Conservation (phyloP, 2,113 vertebrate genomes). For the Misgurnus mizolepis region DNA sequence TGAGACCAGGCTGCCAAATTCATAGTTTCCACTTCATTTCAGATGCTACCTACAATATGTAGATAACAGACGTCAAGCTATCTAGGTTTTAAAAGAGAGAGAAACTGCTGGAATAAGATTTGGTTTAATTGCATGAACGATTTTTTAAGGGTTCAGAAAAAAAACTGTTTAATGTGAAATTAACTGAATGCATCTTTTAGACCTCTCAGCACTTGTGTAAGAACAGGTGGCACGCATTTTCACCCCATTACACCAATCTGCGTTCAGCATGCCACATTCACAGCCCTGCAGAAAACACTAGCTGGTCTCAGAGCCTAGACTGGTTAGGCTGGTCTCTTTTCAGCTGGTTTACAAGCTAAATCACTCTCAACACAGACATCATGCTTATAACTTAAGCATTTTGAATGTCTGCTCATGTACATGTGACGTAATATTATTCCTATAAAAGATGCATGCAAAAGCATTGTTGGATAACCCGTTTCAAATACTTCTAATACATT, state of each 20-base stretch:
- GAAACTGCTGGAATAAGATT: not conserved
- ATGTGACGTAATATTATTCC: not conserved
- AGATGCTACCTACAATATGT: not conserved
- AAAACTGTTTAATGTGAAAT: not conserved
- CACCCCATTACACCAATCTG: not conserved
- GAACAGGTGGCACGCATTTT: not conserved
- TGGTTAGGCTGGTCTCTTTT: too few species aligned
- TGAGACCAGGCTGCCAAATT: too few species aligned
- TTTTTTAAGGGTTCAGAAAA: not conserved
- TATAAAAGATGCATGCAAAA: not conserved
- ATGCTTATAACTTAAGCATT: not conserved
- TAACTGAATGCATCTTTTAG: not conserved
- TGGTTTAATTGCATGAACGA: not conserved
- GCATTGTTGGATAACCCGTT: not conserved
- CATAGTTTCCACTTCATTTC: not conserved
- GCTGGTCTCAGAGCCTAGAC: too few species aligned
- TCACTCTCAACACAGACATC: not conserved
- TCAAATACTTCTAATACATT: slow-evolving; percentile 13
- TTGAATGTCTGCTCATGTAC: not conserved
- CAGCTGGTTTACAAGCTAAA: not conserved
- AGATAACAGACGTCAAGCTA: not conserved
- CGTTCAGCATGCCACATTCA: not conserved
- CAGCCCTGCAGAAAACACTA: too few species aligned
- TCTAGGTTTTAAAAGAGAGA: not conserved
- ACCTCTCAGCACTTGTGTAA: not conserved